Percentiles rank a stretch among this genome's conserved stretches.
These are phyloP conservation scores for Chrysocyon brachyurus DNA, from an alignment of 2,797 vertebrate genomes.

Conservation along the genomic window DNA sequence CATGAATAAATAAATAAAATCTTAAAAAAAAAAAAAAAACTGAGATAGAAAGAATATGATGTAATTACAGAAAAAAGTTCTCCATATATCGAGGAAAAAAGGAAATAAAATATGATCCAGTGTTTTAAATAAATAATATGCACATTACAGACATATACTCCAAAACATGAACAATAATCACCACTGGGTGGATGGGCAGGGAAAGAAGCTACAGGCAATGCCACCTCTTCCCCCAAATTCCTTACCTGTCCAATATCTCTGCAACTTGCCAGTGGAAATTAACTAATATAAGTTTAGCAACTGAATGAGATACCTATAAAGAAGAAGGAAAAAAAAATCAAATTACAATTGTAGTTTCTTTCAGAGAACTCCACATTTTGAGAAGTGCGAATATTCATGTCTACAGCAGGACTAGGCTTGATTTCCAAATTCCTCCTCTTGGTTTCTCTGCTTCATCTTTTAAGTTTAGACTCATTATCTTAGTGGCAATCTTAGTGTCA, in stretches of 20 bases:
- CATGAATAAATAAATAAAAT: too few species aligned
- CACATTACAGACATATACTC: background rate
- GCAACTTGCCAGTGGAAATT: conserved; percentile 99
- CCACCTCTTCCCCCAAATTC: conserved; percentile 55
- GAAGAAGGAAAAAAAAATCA: conserved; percentile 68
- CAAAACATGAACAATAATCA: background rate
- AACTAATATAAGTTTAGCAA: conserved; percentile 99
- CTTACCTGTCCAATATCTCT: conserved; percentile 98
- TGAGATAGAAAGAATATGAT: background rate
- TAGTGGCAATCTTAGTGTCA: background rate
- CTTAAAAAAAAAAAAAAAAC: background rate
- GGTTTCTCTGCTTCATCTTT: conserved; percentile 54
- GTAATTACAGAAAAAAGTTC: background rate
- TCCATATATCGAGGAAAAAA: background rate
- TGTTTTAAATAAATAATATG: background rate
- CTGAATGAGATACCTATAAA: conserved; percentile 95
- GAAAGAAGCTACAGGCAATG: background rate
- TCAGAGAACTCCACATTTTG: background rate
- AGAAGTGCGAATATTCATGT: conserved; percentile 30
- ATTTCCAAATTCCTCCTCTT: conserved; percentile 47
- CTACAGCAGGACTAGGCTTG: background rate
- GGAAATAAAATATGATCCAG: background rate
- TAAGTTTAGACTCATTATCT: background rate
- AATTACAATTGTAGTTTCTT: conserved; percentile 3
- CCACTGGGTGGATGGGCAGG: background rate